phyloP scores from a whole-genome alignment of 2,113 vertebrate species.

The Oryzias javanicus region DNA sequence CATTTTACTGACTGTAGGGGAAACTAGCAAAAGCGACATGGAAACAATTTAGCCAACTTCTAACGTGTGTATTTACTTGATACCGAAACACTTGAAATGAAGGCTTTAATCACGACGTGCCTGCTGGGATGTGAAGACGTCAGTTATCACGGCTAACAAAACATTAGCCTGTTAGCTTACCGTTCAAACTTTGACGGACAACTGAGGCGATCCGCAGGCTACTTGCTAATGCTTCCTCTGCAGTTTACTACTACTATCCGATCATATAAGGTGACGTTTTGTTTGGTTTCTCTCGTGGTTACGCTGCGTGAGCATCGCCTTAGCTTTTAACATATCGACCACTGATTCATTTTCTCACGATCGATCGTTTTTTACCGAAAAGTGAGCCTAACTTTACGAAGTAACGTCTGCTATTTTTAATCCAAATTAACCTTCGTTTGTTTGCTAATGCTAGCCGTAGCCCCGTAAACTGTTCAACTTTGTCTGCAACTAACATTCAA shows the following conservation, averaged over 20 bases:
- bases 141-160: constrained; percentile 44
- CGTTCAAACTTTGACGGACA: constrained; percentile 68
- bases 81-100: background rate
- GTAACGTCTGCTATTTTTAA: constrained; percentile 13
- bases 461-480: constrained; percentile 8
- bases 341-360: background rate
- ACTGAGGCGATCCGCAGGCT: constrained; percentile 28
- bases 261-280: background rate
- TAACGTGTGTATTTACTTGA: background rate
- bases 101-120: constrained; percentile 9
- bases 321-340: background rate
- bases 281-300: background rate
- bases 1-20: constrained; percentile 25
- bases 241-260: constrained; percentile 3
- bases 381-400: background rate
- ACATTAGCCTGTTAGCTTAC: constrained; percentile 52
- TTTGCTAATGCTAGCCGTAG: constrained; percentile 54
- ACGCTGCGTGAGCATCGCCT: background rate
- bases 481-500: background rate
- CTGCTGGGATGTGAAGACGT: constrained; percentile 14
- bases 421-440: constrained; percentile 24
- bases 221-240: constrained; percentile 22
- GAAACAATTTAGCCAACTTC: constrained; percentile 13
- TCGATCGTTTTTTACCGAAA: background rate
- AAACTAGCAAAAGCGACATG: constrained; percentile 7